A percentile compares a stretch with the other conserved stretches of the same genome.
Evolutionary conservation across 2,797 vertebrate genomes (phyloP).

Genomic region (Hoplostethus atlanticus): DNA sequence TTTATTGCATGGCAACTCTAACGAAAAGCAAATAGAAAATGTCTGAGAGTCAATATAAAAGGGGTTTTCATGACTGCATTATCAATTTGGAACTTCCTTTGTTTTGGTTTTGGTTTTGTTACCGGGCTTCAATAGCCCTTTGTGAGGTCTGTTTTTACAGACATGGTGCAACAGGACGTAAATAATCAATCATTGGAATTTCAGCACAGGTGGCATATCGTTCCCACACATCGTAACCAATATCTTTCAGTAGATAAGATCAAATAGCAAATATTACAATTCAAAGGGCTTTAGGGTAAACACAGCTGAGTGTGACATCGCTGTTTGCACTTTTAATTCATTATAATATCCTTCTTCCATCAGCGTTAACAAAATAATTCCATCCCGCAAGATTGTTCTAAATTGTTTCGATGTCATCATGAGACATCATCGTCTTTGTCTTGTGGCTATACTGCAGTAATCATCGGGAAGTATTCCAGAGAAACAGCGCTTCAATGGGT

Average conservation of each 20-base stretch:
- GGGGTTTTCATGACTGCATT: neutral
- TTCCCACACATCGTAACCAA: constrained; percentile 32
- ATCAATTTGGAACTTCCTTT: constrained; percentile 26
- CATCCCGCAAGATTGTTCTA: constrained; percentile 26
- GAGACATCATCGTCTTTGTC: constrained; percentile 20
- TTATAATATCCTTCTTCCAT: constrained; percentile 23
- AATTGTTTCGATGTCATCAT: constrained; percentile 33
- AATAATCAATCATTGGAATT: constrained; percentile 36
- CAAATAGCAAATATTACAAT: constrained; percentile 41
- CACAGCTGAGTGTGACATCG: constrained; percentile 53
- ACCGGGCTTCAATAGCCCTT: constrained; percentile 44
- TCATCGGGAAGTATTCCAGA: constrained; percentile 10
- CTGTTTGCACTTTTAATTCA: constrained; percentile 29
- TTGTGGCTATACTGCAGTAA: constrained; percentile 40
- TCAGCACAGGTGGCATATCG: constrained; percentile 23
- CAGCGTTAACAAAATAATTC: constrained; percentile 43
- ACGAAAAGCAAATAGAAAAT: constrained; percentile 46
- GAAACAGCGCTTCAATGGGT: neutral
- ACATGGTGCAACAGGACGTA: constrained; percentile 30
- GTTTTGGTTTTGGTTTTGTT: constrained; percentile 41
- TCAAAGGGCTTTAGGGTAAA: constrained; percentile 43
- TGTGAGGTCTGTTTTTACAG: constrained; percentile 50
- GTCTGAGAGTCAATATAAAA: constrained; percentile 4
- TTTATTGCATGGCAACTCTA: constrained; percentile 10
- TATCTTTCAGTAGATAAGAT: constrained; percentile 42